Evolutionary conservation across 2,113 vertebrate species (phyloP).

Genomic region (Lamprotornis superbus): DNA sequence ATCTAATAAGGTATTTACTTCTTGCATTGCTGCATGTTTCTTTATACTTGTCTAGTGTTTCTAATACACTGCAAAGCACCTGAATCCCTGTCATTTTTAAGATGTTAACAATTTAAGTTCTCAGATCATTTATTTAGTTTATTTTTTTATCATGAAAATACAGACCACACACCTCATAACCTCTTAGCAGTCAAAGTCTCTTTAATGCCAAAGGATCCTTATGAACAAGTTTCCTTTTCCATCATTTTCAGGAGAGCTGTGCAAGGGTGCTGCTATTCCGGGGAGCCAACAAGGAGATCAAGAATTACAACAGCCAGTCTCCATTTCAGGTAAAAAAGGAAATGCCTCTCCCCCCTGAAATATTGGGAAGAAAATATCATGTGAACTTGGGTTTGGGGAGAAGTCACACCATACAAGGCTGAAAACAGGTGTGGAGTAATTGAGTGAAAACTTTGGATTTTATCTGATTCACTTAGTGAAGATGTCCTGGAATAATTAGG

Average conservation of each 20-base stretch:
- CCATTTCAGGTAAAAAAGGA: conserved; percentile 86
- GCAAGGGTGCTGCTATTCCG: conserved; percentile 89
- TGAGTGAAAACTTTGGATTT: neutral
- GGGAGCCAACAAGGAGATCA: conserved; percentile 90
- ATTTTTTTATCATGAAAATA: neutral
- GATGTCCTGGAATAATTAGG: neutral
- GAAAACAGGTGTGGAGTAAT: neutral
- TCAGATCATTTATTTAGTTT: neutral
- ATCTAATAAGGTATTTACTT: neutral
- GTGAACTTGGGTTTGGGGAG: neutral
- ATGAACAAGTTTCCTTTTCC: neutral
- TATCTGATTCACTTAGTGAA: neutral
- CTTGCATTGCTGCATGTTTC: neutral
- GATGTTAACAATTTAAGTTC: neutral
- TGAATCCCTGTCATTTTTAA: neutral
- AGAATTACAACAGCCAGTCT: conserved; percentile 95
- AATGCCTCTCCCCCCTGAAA: neutral
- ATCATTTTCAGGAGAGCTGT: conserved; percentile 85
- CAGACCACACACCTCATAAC: neutral
- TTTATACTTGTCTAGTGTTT: neutral
- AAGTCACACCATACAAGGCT: neutral
- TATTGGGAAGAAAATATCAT: neutral
- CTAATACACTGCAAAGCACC: neutral
- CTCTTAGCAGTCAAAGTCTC: neutral
- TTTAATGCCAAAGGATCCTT: neutral